These are phyloP conservation scores for Xerus rutilus DNA, from an alignment of 2,797 vertebrate genomes.

Conservation along the genomic window DNA sequence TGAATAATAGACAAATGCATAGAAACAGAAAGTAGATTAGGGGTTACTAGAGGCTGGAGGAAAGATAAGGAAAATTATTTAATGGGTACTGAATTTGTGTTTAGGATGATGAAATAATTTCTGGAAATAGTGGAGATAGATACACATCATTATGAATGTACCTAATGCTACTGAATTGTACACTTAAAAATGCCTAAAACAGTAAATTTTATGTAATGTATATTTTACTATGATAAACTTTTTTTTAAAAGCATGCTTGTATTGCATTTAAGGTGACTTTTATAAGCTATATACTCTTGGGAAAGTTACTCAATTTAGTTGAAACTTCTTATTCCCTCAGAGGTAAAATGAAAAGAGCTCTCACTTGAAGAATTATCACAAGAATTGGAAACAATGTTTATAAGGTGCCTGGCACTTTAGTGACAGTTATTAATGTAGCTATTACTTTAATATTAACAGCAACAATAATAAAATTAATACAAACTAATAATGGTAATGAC, in stretches of 20 bases:
- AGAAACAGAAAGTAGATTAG: background rate
- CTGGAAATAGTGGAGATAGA: background rate
- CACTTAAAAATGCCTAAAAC: background rate
- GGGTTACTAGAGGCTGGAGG: background rate
- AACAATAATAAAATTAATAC: constrained; percentile 39
- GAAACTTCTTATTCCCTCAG: background rate
- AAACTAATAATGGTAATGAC: constrained; percentile 15
- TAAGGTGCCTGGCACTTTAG: background rate
- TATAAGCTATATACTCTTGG: background rate
- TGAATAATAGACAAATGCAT: constrained; percentile 26
- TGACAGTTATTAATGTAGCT: constrained; percentile 3
- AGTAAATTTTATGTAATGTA: background rate
- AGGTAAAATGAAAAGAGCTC: background rate
- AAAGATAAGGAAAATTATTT: background rate
- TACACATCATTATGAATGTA: background rate
- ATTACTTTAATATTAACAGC: background rate
- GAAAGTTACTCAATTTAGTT: background rate
- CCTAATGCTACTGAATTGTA: background rate
- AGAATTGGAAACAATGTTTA: constrained; percentile 11
- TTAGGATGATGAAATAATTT: background rate
- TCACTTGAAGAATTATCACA: background rate
- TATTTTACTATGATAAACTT: background rate
- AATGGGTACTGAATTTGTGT: background rate
- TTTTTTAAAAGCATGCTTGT: background rate
- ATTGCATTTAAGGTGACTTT: background rate